A percentile compares a stretch with the other conserved stretches of the same genome.
phyloP scores from a whole-genome alignment of 2,888 invertebrate genomes.

The Nomada fucata region DNA sequence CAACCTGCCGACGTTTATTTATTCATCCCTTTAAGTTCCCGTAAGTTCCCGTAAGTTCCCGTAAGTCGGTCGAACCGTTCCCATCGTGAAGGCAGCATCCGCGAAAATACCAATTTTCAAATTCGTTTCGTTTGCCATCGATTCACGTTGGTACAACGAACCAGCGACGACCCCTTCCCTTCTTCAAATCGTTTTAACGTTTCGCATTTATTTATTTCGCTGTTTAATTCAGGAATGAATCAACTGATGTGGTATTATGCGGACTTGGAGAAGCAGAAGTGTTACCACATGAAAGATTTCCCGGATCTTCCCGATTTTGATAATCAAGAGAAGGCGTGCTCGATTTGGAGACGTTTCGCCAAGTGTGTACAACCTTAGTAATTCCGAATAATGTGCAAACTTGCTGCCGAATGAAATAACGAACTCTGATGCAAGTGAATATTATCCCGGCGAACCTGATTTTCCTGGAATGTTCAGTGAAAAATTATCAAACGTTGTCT shows the following conservation, averaged over 20 bases:
- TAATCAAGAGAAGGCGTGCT: conserved; percentile 92
- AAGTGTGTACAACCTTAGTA: conserved; percentile 87
- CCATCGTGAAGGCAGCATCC: no score
- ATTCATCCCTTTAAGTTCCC: conserved; percentile 11
- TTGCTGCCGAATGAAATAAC: neutral
- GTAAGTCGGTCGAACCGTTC: neutral
- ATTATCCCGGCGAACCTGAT: no score
- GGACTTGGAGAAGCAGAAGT: conserved; percentile 93
- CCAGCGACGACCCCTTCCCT: no score
- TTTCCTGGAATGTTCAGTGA: no score
- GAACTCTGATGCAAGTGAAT: no score
- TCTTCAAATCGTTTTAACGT: no score
- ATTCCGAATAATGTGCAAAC: conserved; percentile 6
- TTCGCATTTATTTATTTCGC: neutral
- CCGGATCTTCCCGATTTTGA: conserved; percentile 92
- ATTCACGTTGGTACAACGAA: neutral
- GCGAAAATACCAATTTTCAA: neutral
- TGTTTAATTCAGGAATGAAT: conserved; percentile 88
- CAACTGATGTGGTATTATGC: conserved; percentile 97
- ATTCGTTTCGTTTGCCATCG: neutral
- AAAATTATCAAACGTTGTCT: no score
- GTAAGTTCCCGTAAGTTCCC: neutral
- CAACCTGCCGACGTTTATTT: conserved; percentile 50
- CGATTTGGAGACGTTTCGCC: conserved; percentile 94
- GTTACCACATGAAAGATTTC: conserved; percentile 89